Conservation (phyloP, 2,888 invertebrate species). For the Napeogenes sylphis region DNA sequence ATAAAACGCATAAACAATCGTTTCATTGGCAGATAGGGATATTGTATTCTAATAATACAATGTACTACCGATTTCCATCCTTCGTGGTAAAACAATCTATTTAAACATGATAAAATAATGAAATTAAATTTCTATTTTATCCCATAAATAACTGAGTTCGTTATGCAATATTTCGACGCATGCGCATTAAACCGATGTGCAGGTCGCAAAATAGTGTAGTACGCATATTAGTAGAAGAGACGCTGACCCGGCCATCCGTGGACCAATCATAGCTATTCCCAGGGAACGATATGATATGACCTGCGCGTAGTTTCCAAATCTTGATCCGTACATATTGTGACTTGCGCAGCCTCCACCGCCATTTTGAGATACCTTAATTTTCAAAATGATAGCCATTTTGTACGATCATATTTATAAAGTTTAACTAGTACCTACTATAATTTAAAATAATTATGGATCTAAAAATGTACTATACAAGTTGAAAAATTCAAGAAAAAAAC, state of each 20-base stretch:
- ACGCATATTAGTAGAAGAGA: constrained; percentile 4
- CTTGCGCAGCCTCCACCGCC: background rate
- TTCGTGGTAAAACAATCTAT: too few species aligned
- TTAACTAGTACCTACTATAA: background rate
- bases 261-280: constrained; percentile 6
- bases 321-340: too few species aligned
- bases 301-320: background rate
- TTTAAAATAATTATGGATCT: background rate
- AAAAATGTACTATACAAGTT: background rate
- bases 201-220: background rate
- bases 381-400: background rate
- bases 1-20: constrained; percentile 5
- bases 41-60: too few species aligned
- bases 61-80: too few species aligned
- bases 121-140: too few species aligned
- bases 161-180: constrained; percentile 1
- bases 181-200: background rate
- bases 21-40: constrained; percentile 1
- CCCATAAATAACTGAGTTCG: background rate
- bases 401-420: background rate
- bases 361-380: constrained; percentile 1
- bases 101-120: too few species aligned
- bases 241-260: background rate
- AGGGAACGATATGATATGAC: background rate
- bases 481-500: background rate